Conservation (phyloP, 2,797 vertebrate genomes). For the Sparus aurata region DNA sequence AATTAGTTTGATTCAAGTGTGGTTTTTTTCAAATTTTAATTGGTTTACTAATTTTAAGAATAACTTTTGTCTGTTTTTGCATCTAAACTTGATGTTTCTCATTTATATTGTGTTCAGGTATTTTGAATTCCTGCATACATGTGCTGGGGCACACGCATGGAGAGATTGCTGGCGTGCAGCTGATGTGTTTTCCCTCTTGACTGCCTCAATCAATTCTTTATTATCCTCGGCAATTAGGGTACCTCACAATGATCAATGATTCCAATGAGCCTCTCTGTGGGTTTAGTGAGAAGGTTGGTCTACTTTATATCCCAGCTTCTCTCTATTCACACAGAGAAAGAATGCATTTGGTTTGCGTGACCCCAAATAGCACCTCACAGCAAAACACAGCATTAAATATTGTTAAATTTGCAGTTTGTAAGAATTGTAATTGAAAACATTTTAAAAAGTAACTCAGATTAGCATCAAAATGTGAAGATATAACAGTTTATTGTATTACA, state of each 20-base stretch:
- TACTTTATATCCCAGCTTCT: slow-evolving; percentile 27
- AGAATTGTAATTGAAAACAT: too few relatives aligned
- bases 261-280: slow-evolving; percentile 57
- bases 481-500: too few relatives aligned
- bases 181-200: slow-evolving; percentile 72
- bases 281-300: slow-evolving; percentile 24
- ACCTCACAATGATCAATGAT: slow-evolving; percentile 69
- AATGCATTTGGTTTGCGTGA: slow-evolving; percentile 17
- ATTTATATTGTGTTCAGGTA: neutral
- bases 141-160: slow-evolving; percentile 6
- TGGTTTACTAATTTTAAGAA: neutral
- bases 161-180: slow-evolving; percentile 38
- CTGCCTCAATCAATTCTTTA: slow-evolving; percentile 79
- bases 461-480: too few relatives aligned
- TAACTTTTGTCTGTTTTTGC: neutral
- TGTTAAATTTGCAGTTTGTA: neutral
- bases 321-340: slow-evolving; percentile 28
- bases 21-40: neutral
- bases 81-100: neutral
- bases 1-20: neutral
- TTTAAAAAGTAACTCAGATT: too few relatives aligned
- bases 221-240: slow-evolving; percentile 76
- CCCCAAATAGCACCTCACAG: neutral
- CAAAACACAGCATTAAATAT: neutral
- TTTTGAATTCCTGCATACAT: slow-evolving; percentile 6